Percentiles rank a stretch among this genome's conserved stretches.
Evolutionary conservation across 1,140 invertebrate species (phyloP).

Genomic region (Polypedilum vanderplanki): DNA sequence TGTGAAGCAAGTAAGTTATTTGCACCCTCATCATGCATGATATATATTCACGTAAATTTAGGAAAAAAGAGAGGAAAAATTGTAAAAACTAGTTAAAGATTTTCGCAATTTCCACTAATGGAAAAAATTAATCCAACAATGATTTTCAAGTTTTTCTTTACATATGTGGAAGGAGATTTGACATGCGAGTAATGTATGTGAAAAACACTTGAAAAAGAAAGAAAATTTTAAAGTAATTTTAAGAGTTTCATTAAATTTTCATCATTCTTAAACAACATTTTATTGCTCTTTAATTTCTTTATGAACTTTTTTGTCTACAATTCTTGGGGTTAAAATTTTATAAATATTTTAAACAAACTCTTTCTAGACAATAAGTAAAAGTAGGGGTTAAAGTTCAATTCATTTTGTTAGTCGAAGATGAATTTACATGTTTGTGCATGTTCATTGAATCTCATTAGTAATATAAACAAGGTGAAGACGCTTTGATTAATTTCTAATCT

Average conservation of each 20-base stretch:
- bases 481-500: no score
- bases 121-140: constrained; percentile 14
- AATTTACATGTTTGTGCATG: background rate
- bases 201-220: no score
- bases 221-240: no score
- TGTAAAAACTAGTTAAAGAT: constrained; percentile 1
- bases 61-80: no score
- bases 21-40: background rate
- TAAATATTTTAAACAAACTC: background rate
- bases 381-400: constrained; percentile 1
- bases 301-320: no score
- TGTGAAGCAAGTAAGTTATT: constrained; percentile 6
- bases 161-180: no score
- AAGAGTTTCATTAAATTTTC: no score
- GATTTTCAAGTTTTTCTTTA: background rate
- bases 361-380: background rate
- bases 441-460: background rate
- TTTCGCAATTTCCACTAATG: background rate
- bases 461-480: background rate
- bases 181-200: no score
- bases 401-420: constrained; percentile 1
- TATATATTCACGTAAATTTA: no score
- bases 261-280: no score
- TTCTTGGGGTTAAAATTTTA: no score
- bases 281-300: no score